Conservation (phyloP, 1,140 invertebrate genomes). For the Agraylea sexmaculata region DNA sequence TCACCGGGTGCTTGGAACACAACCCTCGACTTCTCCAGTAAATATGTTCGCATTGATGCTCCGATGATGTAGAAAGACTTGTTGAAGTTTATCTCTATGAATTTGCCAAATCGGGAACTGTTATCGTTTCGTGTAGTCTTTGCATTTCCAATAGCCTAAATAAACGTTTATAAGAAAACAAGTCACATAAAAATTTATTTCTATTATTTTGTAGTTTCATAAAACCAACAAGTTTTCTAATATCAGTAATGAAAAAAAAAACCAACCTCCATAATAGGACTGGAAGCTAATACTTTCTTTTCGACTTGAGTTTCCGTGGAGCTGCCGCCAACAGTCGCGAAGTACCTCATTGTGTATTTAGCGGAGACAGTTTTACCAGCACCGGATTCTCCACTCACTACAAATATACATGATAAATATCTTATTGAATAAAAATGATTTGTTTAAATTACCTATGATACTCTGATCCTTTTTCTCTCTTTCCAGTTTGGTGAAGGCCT, state of each 20-base stretch:
- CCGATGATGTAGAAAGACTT: constrained; percentile 74
- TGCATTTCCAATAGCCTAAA: constrained; percentile 93
- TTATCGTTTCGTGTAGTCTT: constrained; percentile 98
- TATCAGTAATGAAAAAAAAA: background rate
- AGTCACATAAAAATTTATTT: background rate
- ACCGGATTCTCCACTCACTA: constrained; percentile 89
- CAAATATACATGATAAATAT: constrained; percentile 12
- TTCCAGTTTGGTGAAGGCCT: constrained; percentile 92
- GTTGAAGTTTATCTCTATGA: constrained; percentile 93
- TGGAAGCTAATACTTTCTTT: constrained; percentile 90
- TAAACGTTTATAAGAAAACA: constrained; percentile 3
- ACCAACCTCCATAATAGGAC: constrained; percentile 94
- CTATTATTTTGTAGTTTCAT: no score
- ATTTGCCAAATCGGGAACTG: constrained; percentile 90
- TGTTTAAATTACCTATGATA: constrained; percentile 61
- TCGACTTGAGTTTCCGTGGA: constrained; percentile 88
- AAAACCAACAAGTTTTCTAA: background rate
- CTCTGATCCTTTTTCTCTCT: constrained; percentile 89
- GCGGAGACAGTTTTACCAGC: constrained; percentile 98
- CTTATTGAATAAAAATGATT: no score
- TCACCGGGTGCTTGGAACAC: constrained; percentile 87
- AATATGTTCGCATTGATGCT: constrained; percentile 95
- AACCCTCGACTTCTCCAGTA: constrained; percentile 92
- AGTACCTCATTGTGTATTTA: constrained; percentile 96
- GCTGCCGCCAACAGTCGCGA: constrained; percentile 90